Percentiles rank a stretch among this genome's conserved stretches.
Conservation (phyloP, 2,797 vertebrate genomes). For the Sphenopsis melanotis region DNA sequence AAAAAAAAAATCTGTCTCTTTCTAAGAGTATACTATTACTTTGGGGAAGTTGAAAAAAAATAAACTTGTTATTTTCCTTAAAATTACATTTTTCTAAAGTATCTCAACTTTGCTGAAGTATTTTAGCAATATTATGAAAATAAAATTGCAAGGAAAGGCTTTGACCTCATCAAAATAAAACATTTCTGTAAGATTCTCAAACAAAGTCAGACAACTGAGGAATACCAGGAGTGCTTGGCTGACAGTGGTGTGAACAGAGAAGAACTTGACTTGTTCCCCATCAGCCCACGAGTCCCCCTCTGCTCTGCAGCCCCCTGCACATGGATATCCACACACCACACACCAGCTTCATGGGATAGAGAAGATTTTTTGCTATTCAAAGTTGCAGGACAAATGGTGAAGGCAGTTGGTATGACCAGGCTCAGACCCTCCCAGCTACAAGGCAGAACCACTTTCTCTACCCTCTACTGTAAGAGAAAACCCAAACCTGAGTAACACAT, state of each 20-base stretch:
- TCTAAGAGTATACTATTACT: neutral
- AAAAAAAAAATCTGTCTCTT: neutral
- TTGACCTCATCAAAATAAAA: neutral
- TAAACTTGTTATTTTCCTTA: neutral
- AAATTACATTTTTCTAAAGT: neutral
- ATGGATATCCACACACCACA: accelerated
- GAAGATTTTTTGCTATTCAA: neutral
- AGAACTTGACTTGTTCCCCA: neutral
- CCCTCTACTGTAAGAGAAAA: neutral
- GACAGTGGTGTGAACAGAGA: neutral
- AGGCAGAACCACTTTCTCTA: neutral
- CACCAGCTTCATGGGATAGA: neutral
- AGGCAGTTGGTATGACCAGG: neutral
- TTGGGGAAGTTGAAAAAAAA: neutral
- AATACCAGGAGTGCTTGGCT: neutral
- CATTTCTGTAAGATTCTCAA: neutral
- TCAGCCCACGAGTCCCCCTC: neutral
- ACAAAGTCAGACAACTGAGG: neutral
- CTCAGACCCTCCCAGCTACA: neutral
- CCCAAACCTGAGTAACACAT: neutral
- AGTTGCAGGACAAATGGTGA: neutral
- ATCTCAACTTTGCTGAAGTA: neutral
- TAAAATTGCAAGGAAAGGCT: neutral
- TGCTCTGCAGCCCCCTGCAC: neutral
- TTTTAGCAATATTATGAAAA: neutral